Percentiles rank a stretch among this genome's conserved stretches.
phyloP scores from a whole-genome alignment of 1,140 invertebrate genomes.

The Cryptotermes secundus region DNA sequence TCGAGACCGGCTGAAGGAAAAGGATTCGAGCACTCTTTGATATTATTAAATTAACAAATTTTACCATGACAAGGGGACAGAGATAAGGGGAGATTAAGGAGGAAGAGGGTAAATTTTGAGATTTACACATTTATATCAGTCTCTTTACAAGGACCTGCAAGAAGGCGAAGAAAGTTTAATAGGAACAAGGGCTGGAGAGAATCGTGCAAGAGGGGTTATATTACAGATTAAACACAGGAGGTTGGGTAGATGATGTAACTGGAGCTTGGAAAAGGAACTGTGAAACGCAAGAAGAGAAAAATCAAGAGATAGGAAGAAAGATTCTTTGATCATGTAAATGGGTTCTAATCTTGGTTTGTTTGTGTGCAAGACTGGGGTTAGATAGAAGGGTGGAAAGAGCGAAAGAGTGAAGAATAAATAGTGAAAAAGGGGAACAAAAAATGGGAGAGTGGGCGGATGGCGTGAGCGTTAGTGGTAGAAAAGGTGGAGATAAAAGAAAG shows the following conservation, averaged over 20 bases:
- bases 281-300: constrained; percentile 16
- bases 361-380: neutral
- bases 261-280: neutral
- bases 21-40: constrained; percentile 16
- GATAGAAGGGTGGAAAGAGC: neutral
- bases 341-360: constrained; percentile 27
- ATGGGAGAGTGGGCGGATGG: constrained; percentile 6
- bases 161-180: constrained; percentile 21
- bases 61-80: constrained; percentile 16
- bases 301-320: constrained; percentile 12
- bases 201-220: constrained; percentile 22
- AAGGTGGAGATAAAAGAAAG: neutral
- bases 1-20: neutral
- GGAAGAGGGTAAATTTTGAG: neutral
- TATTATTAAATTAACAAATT: constrained; percentile 19
- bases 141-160: neutral
- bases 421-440: constrained; percentile 22
- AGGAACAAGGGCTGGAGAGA: neutral
- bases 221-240: constrained; percentile 31
- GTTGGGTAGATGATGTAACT: neutral
- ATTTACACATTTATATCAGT: constrained; percentile 23
- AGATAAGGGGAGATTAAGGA: neutral
- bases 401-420: neutral
- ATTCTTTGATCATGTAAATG: constrained; percentile 35
- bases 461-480: neutral